Evolutionary conservation across 2,113 vertebrate species (phyloP), one percentile per base, ranked within the genome.

Genomic region (Microcebus tavaratra): DNA sequence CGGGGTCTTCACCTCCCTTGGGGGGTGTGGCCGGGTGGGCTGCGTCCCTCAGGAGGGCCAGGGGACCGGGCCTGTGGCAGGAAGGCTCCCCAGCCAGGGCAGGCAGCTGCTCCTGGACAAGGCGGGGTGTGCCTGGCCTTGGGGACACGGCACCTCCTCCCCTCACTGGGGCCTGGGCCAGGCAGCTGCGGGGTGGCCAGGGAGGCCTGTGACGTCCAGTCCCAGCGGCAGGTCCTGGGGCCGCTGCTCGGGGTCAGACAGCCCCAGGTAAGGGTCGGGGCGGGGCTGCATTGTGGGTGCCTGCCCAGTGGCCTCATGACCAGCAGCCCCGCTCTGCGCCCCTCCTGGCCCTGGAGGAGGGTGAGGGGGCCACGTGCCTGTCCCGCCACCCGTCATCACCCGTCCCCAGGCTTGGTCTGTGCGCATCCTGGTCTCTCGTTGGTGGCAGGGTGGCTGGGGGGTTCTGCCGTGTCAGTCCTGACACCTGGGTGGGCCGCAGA

Each of bases 151-250:
- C 45, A 31, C 42, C 73, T 15, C 39, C 72, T 15, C 39, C 25
- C 7, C 13, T 75, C 45, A 57, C 88, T 14, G 1, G 96, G 98
- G 97, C 96, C 97, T 97, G 98, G 97, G 97, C 97, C 95, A 97
- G 86, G 86, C 55, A 82, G 93, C 94, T 95, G 95, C 88, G 72
- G 59, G 86, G 55, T 85, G 65, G 93, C 92, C 95, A 72, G 89
- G 73, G 21, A 95, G 88, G 39, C 92, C 95, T 57, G 0, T 48
- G 82, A 73, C 88, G 81, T 88, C 84, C 88, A 88, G 88, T n/a
- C 10, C 29, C 14, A 7, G 21, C 10, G 6, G 50, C 0, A 8
- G 36, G 13, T 80, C 67, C 70, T 50, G 23, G 27, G 67, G 73
- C 75, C 6, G 14, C 50, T 0, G 6, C 42, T 48, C 31, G 1